Evolutionary conservation across 2,888 invertebrate species (phyloP), one percentile per base, ranked within the genome.

Genomic region (Dicyrtomina minuta): DNA sequence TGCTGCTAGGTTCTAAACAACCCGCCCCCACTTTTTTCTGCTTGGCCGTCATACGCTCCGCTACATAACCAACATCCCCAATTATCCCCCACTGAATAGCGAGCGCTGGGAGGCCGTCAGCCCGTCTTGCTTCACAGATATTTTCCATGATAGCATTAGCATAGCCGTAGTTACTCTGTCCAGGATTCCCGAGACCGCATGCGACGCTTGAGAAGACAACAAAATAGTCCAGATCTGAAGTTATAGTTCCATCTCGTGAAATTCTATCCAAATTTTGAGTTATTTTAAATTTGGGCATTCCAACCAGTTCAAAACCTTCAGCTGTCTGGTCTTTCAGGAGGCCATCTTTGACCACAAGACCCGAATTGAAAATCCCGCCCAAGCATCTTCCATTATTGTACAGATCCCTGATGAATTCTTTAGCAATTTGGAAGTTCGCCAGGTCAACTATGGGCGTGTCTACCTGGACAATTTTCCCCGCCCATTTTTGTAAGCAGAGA

Each of bases 151-250:
- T 3, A 12, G 60, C 12, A 22, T 60, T 60, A 20, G 44, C 60
- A 44, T 20, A 60, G 10, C 60, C 60, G 24, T 60, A 60, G 20
- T 41, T 60, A 1, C 12, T 6, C n/a, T 60, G 64, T 2, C 10
- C 22, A 17, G 39, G 88, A 82, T 95, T 95, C 76, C 96, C 96
- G 24, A 93, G 87, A n/a, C 95, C 95, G 80, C 94, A 93, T 0
- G 91, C 90, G 8, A 95, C 91, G 17, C 93, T 94, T 0, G 95
- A 95, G 83, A 95, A 96, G 26, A 91, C 88, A 0, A 96, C 93
- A 81, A 96, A 96, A 83, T 90, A 86, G 79, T 84, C 80, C 51
- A 87, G 78, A 1, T 83, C n/a, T 49, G 0, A 85, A 85, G 70
- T 88, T 89, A 67, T 85, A 72, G n/a, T n/a, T n/a, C n/a, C n/a